These are phyloP conservation scores for Eupithecia insigniata DNA, from an alignment of 2,888 invertebrate species.

Conservation along the genomic window DNA sequence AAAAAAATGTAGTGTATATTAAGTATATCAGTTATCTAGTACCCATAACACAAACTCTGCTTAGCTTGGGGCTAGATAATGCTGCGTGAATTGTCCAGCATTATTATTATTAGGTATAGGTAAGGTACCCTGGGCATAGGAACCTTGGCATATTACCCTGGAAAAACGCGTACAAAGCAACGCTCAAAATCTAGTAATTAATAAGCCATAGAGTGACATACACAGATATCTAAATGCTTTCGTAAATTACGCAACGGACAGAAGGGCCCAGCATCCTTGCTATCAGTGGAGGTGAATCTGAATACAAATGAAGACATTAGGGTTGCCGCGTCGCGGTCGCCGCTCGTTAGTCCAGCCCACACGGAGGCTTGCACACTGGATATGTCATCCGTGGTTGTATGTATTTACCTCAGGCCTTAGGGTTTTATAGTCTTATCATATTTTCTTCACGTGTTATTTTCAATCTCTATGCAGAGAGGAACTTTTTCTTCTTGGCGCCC, in stretches of 20 bases:
- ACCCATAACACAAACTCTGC: too few species aligned
- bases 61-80: too few species aligned
- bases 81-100: too few species aligned
- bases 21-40: too few species aligned
- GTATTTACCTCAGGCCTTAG: neutral
- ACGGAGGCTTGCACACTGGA: constrained; percentile 43
- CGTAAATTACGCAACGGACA: constrained; percentile 13
- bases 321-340: constrained; percentile 54
- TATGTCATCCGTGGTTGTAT: constrained; percentile 35
- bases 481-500: neutral
- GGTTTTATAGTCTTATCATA: neutral
- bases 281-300: constrained; percentile 72
- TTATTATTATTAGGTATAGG: too few species aligned
- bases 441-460: neutral
- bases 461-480: neutral
- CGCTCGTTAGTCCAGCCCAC: constrained; percentile 57
- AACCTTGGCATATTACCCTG: neutral
- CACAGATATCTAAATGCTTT: constrained; percentile 5
- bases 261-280: constrained; percentile 51
- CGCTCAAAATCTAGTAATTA: neutral
- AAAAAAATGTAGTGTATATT: too few species aligned
- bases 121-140: too few species aligned
- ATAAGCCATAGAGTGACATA: neutral
- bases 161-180: neutral
- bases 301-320: constrained; percentile 80